Evolutionary conservation across 2,113 vertebrate species (phyloP).

Genomic region (Dipodomys stephensi): DNA sequence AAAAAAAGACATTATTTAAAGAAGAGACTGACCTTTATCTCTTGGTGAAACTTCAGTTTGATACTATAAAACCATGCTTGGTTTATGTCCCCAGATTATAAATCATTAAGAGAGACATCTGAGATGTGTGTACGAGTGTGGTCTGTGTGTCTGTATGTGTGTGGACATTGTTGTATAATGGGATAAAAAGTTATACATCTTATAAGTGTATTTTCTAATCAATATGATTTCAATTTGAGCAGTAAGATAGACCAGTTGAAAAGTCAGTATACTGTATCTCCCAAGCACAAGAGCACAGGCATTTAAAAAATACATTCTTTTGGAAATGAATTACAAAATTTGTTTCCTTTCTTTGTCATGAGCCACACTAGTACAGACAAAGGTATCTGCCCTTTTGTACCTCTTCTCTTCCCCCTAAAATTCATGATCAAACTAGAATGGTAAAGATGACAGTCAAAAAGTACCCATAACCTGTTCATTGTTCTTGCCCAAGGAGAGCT

Average conservation of each 20-base stretch:
- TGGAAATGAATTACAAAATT: conserved; percentile 53
- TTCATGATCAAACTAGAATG: conserved; percentile 35
- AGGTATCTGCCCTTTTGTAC: neutral
- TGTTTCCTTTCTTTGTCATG: conserved; percentile 2
- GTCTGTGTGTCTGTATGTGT: neutral
- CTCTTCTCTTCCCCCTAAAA: conserved; percentile 29
- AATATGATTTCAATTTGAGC: conserved; percentile 49
- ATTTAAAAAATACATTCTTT: conserved; percentile 28
- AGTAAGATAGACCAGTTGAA: conserved; percentile 4
- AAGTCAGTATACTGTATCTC: conserved; percentile 37
- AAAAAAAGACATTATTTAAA: conserved; percentile 45
- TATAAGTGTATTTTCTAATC: conserved; percentile 4
- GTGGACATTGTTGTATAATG: neutral
- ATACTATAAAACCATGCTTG: conserved; percentile 58
- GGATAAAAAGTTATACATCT: conserved; percentile 29
- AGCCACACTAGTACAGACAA: neutral
- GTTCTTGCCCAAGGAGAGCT: conserved; percentile 56
- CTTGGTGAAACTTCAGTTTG: conserved; percentile 68
- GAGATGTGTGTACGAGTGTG: neutral
- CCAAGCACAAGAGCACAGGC: neutral
- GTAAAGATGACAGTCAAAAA: conserved; percentile 41
- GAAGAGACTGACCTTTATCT: conserved; percentile 58
- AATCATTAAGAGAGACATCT: neutral
- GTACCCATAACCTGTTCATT: conserved; percentile 23
- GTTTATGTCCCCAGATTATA: conserved; percentile 61